Evolutionary conservation across 1,140 invertebrate genomes (phyloP).

Genomic region (Heliconius congener): DNA sequence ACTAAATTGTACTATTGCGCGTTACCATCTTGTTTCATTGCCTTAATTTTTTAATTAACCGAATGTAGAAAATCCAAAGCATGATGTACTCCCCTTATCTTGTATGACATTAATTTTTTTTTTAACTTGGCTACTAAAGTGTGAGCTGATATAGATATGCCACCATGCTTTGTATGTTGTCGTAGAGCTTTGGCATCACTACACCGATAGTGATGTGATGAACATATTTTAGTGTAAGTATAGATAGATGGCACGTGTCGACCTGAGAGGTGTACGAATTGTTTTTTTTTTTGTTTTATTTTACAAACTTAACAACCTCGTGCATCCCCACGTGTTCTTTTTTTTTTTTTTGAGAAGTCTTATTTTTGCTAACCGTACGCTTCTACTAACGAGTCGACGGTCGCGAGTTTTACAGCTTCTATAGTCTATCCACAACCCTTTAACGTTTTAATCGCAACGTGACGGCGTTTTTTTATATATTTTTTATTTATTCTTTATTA

Average conservation of each 20-base stretch:
- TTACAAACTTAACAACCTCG: constrained; percentile 44
- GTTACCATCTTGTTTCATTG: constrained; percentile 17
- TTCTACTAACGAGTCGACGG: constrained; percentile 72
- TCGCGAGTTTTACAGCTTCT: constrained; percentile 55
- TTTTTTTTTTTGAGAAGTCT: constrained; percentile 41
- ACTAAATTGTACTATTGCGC: constrained; percentile 25
- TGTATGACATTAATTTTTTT: constrained; percentile 45
- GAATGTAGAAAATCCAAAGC: constrained; percentile 48
- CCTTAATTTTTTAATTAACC: constrained; percentile 20
- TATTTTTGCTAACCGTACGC: constrained; percentile 71
- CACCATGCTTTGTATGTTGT: constrained; percentile 75
- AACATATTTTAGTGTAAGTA: constrained; percentile 48
- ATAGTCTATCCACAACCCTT: constrained; percentile 79
- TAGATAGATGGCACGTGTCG: constrained; percentile 43
- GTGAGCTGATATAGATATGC: constrained; percentile 43
- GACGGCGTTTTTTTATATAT: constrained; percentile 52
- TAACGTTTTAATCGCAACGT: constrained; percentile 67
- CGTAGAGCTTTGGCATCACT: constrained; percentile 45
- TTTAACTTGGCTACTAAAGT: constrained; percentile 47
- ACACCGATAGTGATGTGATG: constrained; percentile 36
- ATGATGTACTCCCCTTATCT: constrained; percentile 64
- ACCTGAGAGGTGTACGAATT: constrained; percentile 60
- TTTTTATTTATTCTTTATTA: constrained; percentile 38
- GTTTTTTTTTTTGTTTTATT: constrained; percentile 3
- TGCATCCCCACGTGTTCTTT: constrained; percentile 69